Evolutionary conservation across 2,113 vertebrate genomes (phyloP).

Genomic region (Oryzias celebensis): DNA sequence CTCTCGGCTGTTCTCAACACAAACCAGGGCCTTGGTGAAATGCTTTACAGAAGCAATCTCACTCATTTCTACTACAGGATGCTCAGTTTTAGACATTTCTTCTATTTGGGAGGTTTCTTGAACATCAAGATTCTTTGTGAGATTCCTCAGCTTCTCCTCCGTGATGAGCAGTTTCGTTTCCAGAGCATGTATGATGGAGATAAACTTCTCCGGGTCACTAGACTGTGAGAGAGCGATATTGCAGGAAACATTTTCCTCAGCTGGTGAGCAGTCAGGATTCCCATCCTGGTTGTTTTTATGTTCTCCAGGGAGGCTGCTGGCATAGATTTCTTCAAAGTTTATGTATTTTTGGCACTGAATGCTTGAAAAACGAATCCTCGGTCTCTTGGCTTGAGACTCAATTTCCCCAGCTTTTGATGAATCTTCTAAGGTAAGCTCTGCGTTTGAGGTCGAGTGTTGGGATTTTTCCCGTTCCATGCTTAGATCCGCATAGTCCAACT

Average conservation of each 20-base stretch:
- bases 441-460: constrained; percentile 48
- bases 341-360: constrained; percentile 94
- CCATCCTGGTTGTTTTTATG: constrained; percentile 75
- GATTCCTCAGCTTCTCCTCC: constrained; percentile 89
- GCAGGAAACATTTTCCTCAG: constrained; percentile 78
- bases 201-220: constrained; percentile 85
- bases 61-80: constrained; percentile 63
- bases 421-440: constrained; percentile 26
- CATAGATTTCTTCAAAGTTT: constrained; percentile 77
- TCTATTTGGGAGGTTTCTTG: constrained; percentile 78
- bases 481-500: constrained; percentile 71
- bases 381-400: constrained; percentile 80
- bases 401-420: constrained; percentile 69
- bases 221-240: constrained; percentile 74
- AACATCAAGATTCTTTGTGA: constrained; percentile 84
- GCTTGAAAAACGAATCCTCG: constrained; percentile 89
- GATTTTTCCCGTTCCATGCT: constrained; percentile 62
- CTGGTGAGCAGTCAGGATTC: constrained; percentile 73
- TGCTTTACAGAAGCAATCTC: constrained; percentile 66
- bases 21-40: constrained; percentile 81
- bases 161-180: constrained; percentile 90
- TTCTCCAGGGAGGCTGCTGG: constrained; percentile 74
- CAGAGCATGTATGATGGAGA: constrained; percentile 89
- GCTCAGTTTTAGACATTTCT: constrained; percentile 64
- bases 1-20: constrained; percentile 84